Base-by-base conservation (phyloP, 2,113 vertebrate genomes). In the Xiphophorus maculatus region DNA sequence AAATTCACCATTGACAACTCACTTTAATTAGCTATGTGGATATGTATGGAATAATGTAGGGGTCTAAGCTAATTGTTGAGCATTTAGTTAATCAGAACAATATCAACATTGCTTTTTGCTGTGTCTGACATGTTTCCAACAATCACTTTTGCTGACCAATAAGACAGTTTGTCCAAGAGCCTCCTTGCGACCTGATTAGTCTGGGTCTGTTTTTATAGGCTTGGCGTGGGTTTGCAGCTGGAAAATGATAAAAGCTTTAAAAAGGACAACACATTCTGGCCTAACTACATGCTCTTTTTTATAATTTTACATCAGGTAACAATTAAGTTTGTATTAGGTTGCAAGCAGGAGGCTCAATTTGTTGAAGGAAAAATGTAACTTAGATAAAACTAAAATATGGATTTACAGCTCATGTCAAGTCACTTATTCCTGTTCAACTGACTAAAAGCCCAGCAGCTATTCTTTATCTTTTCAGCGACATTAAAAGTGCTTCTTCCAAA, bases 241-340 rank as follows among this genome's bases (percentile, higher is more conserved):
- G 84, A 87, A 40, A 66, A 33, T 63, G 84, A 94, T 93, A 66
- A 93, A 93, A 92, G 90, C 69, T 66, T 37, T 25, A 76, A 51
- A 86, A 81, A 86, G 88, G 89, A 90, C 87, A 92, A 86, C 89
- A 87, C 87, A 89, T 88, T 93, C 87, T 87, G 77, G 69, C 75
- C 84, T 88, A 87, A 92, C 92, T 84, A 93, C 90, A 85, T 80
- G 82, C 87, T 89, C 74, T 86, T 60, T 60, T 29, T 62, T 28
- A 30, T 27, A 85, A 79, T 86, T 92, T 91, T 90, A 87, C 90
- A 92, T 90, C 80, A 88, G 86, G 88, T 91, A 88, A 86, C 91
- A 91, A 94, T 93, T 85, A 93, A 89, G 81, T 65, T 69, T 86
- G 93, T 93, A 90, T 91, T 89, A 87, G 88, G 80, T 90, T 87